phyloP scores from a whole-genome alignment of 2,888 invertebrate species.

The Xestia rhomboidea region DNA sequence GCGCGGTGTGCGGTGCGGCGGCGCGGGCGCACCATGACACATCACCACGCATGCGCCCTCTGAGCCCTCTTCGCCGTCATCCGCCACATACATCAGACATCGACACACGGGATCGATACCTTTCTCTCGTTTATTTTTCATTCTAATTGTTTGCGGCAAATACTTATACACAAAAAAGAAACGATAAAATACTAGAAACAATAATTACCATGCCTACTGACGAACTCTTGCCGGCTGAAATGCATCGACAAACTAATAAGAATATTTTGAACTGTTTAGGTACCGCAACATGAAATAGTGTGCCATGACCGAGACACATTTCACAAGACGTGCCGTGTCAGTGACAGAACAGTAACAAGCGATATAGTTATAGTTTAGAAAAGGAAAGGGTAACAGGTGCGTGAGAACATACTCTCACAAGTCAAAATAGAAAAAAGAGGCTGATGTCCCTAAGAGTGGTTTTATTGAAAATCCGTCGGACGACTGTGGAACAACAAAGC shows the following conservation, averaged over 20 bases:
- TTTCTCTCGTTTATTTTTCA: conserved; percentile 60
- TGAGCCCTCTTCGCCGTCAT: conserved; percentile 32
- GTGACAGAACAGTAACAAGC: conserved; percentile 52
- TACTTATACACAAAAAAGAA: conserved; percentile 3
- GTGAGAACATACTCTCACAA: conserved; percentile 82
- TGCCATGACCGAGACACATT: background rate
- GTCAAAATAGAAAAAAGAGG: conserved; percentile 78
- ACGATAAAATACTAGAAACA: background rate
- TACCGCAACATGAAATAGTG: conserved; percentile 3
- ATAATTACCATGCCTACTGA: background rate
- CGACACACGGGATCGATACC: conserved; percentile 69
- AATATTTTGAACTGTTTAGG: background rate
- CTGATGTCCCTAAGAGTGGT: conserved; percentile 84
- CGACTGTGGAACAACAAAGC: conserved; percentile 85
- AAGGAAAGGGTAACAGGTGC: conserved; percentile 82
- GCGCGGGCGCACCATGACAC: conserved; percentile 73
- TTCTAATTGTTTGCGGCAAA: conserved; percentile 42
- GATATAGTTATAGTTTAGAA: conserved; percentile 61
- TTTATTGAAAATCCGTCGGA: conserved; percentile 86
- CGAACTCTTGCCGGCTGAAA: background rate
- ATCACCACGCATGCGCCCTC: conserved; percentile 53
- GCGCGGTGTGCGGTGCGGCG: conserved; percentile 58
- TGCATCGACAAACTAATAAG: background rate
- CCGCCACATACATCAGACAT: conserved; percentile 46
- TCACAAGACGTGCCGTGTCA: conserved; percentile 40